A percentile compares a stretch with the other conserved stretches of the same genome.
Conservation (phyloP, 2,113 vertebrate genomes). For the Pan paniscus region DNA sequence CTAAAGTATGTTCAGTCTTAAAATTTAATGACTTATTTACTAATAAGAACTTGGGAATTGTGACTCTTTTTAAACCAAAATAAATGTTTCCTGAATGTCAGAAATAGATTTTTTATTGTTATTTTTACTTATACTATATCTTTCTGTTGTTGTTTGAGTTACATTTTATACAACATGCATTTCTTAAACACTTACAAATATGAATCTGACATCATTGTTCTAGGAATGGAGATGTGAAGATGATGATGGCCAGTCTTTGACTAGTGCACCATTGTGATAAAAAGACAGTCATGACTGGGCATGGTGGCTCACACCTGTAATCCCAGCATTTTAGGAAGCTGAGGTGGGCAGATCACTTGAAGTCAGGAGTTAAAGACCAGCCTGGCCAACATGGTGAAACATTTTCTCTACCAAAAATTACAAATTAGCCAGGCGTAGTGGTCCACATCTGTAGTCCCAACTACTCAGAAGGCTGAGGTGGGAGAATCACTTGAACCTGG, state of each 20-base stretch:
- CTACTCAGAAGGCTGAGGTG: no score
- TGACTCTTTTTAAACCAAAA: not conserved
- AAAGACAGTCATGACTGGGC: not conserved
- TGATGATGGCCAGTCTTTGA: not conserved
- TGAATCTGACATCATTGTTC: not conserved
- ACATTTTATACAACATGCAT: not conserved
- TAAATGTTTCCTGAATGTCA: not conserved
- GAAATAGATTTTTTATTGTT: not conserved
- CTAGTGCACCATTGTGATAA: not conserved
- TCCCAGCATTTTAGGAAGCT: no score
- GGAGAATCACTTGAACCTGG: no score
- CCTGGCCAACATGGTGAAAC: no score
- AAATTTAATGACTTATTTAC: not conserved
- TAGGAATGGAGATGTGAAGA: not conserved
- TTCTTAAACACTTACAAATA: not conserved
- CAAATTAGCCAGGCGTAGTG: no score
- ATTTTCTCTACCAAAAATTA: no score
- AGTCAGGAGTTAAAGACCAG: no score
- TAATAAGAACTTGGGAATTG: not conserved
- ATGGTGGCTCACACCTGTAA: no score
- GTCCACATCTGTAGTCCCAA: no score
- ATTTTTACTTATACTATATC: not conserved
- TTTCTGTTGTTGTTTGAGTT: not conserved
- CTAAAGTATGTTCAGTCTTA: not conserved
- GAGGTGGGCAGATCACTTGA: no score